Percentiles rank a stretch among this genome's conserved stretches.
Evolutionary conservation across 2,113 vertebrate species (phyloP).

Genomic region (Boulengeromyrus knoepffleri): DNA sequence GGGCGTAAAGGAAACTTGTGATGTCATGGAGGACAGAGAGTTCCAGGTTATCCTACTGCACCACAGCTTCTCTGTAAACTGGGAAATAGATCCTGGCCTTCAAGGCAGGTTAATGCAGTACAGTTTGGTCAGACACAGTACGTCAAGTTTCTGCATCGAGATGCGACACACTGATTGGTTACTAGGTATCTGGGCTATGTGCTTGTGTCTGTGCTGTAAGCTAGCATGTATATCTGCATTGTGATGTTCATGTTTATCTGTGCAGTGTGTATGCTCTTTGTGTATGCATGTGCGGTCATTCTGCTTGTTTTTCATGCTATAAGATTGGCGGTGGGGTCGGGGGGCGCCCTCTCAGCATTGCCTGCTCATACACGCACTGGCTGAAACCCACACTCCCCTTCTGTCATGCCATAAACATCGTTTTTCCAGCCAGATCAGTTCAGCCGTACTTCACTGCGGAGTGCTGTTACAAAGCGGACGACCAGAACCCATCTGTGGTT

Average conservation of each 20-base stretch:
- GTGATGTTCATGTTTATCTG: not conserved
- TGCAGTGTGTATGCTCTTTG: not conserved
- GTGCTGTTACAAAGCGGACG: not conserved
- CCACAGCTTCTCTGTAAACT: slow-evolving; percentile 26
- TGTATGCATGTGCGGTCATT: not conserved
- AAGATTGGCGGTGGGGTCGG: too few relatives aligned
- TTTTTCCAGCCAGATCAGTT: not conserved
- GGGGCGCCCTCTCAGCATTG: not conserved
- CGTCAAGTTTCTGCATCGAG: slow-evolving; percentile 12
- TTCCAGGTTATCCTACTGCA: not conserved
- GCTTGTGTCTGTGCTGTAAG: not conserved
- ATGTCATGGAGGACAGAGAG: not conserved
- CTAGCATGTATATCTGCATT: not conserved
- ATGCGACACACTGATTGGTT: slow-evolving; percentile 29
- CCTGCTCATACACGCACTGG: not conserved
- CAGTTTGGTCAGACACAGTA: slow-evolving; percentile 10
- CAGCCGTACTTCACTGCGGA: not conserved
- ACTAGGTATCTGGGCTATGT: not conserved
- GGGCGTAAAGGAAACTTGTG: not conserved
- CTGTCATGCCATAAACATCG: not conserved
- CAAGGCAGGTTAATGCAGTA: slow-evolving; percentile 30
- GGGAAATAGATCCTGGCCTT: slow-evolving; percentile 25
- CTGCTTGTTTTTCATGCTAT: not conserved
- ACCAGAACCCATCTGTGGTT: not conserved
- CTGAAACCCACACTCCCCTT: not conserved